These are phyloP conservation scores for Drosophila meridiana DNA, from an alignment of 2,888 invertebrate genomes.

Conservation along the genomic window DNA sequence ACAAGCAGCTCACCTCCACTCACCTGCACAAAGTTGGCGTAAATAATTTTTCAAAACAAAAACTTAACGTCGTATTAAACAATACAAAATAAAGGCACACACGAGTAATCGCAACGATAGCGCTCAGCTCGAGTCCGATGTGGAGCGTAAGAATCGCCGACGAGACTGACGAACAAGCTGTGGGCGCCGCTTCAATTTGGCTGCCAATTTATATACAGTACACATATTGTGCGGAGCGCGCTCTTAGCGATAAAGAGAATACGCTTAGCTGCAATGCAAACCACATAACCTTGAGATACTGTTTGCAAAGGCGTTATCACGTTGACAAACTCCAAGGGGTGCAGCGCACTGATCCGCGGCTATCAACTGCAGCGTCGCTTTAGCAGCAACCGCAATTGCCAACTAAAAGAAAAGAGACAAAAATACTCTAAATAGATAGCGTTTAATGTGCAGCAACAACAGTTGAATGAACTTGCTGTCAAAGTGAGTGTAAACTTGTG, in stretches of 20 bases:
- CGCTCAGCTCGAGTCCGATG: constrained; percentile 29
- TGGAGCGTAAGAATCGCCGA: constrained; percentile 35
- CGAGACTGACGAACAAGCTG: constrained; percentile 46
- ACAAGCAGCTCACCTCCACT: constrained; percentile 48
- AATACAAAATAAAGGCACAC: constrained; percentile 17
- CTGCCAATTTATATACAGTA: constrained; percentile 60
- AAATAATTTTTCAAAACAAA: constrained; percentile 25
- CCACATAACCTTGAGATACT: constrained; percentile 66
- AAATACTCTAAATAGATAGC: constrained; percentile 10
- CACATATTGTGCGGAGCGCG: constrained; percentile 1
- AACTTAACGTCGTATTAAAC: constrained; percentile 9
- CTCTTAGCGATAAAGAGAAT: constrained; percentile 56
- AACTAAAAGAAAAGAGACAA: constrained; percentile 9
- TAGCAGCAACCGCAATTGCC: constrained; percentile 15
- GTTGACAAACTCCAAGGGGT: neutral
- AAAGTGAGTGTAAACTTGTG: constrained; percentile 9
- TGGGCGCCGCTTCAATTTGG: constrained; percentile 40
- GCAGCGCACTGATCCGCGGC: neutral
- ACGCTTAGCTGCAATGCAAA: constrained; percentile 1
- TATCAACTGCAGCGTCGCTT: constrained; percentile 20
- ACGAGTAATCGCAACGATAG: constrained; percentile 15
- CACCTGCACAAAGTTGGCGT: constrained; percentile 47
- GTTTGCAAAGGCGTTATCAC: constrained; percentile 47
- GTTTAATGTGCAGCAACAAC: constrained; percentile 20
- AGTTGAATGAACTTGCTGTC: constrained; percentile 57